phyloP scores from a whole-genome alignment of 2,113 vertebrate species.

The Prochilodus magdalenae region DNA sequence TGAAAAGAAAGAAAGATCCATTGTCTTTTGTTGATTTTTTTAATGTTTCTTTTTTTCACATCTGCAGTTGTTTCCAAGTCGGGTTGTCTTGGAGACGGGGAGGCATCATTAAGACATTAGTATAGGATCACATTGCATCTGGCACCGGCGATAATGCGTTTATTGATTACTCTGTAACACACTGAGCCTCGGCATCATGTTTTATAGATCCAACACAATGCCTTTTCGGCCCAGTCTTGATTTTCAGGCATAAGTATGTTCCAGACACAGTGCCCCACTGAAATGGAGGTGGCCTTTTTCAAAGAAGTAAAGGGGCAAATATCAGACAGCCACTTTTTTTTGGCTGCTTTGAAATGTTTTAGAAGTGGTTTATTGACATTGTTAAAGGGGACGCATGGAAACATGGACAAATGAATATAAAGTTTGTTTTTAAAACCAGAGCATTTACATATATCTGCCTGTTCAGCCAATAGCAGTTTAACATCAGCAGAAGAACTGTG shows the following conservation, averaged over 20 bases:
- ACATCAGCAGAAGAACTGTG: too few species aligned
- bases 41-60: background rate
- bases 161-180: constrained; percentile 35
- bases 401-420: too few species aligned
- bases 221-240: background rate
- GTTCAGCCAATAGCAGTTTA: too few species aligned
- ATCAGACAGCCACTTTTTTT: background rate
- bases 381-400: background rate
- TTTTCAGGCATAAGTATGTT: background rate
- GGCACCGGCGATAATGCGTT: constrained; percentile 32
- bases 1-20: background rate
- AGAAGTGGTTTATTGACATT: background rate
- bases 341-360: background rate
- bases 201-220: constrained; percentile 31
- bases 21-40: background rate
- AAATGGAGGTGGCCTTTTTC: background rate
- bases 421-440: too few species aligned
- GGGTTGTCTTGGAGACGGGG: background rate
- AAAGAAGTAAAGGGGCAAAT: background rate
- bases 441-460: too few species aligned
- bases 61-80: background rate
- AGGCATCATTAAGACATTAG: constrained; percentile 35
- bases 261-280: background rate
- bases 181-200: constrained; percentile 15
- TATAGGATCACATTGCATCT: constrained; percentile 26